Conservation (phyloP, 2,888 invertebrate genomes). For the Drosophila differens region DNA sequence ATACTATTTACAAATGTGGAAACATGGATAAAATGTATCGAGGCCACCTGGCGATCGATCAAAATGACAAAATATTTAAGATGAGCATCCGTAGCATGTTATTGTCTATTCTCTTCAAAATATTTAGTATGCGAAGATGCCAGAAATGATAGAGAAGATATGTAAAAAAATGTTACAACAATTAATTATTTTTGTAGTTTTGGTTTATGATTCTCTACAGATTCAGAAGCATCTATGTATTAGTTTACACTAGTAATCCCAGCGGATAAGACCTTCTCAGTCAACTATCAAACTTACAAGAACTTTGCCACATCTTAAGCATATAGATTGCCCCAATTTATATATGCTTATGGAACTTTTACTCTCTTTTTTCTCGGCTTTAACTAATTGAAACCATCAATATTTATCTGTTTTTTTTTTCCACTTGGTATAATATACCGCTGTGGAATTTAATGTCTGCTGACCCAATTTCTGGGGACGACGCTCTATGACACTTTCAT, state of each 20-base stretch:
- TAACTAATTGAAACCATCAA: constrained; percentile 28
- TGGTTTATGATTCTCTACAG: not conserved
- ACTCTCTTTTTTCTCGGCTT: not conserved
- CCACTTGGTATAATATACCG: not conserved
- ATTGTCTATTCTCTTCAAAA: constrained; percentile 1
- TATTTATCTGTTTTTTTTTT: constrained; percentile 21
- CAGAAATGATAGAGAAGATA: constrained; percentile 3
- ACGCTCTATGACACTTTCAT: constrained; percentile 48
- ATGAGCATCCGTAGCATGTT: constrained; percentile 13
- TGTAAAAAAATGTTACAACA: not conserved
- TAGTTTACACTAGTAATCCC: not conserved
- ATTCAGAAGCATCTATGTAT: not conserved
- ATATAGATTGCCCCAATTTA: constrained; percentile 23
- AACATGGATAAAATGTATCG: constrained; percentile 16
- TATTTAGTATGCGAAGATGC: not conserved
- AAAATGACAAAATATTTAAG: constrained; percentile 59
- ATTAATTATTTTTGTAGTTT: not conserved
- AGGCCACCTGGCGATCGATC: constrained; percentile 49
- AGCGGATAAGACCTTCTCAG: not conserved
- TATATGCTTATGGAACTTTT: constrained; percentile 7
- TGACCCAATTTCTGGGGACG: constrained; percentile 42
- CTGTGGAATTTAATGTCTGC: constrained; percentile 23
- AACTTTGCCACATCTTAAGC: not conserved
- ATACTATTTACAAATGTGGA: constrained; percentile 33
- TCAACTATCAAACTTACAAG: not conserved